A percentile compares a stretch with the other conserved stretches of the same genome.
Evolutionary conservation across 2,888 invertebrate genomes (phyloP).

Genomic region (Acrocyrtus sp.): DNA sequence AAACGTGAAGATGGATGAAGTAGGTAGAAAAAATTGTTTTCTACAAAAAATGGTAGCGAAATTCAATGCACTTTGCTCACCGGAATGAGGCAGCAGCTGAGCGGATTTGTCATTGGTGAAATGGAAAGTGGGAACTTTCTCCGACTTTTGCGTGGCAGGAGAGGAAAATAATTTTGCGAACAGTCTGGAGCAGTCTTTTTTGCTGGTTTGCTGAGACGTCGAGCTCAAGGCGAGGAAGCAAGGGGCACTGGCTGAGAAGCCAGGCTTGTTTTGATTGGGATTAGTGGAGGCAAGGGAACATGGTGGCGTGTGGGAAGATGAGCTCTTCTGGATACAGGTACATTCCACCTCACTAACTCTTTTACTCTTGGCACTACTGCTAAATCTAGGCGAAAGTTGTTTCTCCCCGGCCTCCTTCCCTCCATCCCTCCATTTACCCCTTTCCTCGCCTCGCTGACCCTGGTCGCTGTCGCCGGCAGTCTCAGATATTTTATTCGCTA

Average conservation of each 20-base stretch:
- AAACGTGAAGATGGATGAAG: neutral
- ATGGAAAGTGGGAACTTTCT: no score
- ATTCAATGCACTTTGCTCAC: neutral
- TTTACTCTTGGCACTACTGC: conserved; percentile 1
- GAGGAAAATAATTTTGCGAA: no score
- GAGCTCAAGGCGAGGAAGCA: neutral
- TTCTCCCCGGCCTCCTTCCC: neutral
- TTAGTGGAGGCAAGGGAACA: conserved; percentile 2
- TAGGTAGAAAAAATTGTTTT: neutral
- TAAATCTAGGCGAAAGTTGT: conserved; percentile 34
- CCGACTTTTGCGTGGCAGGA: no score
- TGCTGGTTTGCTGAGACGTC: neutral
- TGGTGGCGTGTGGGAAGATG: neutral
- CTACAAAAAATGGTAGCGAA: neutral
- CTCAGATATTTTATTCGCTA: neutral
- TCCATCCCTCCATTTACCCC: conserved; percentile 11
- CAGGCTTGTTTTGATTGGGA: conserved; percentile 4
- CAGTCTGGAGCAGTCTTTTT: neutral
- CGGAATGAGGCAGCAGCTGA: neutral
- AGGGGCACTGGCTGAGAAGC: neutral
- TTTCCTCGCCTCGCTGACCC: neutral
- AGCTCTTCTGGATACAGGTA: conserved; percentile 26
- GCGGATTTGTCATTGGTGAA: neutral
- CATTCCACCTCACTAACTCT: conserved; percentile 10
- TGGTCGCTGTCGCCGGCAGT: neutral